Evolutionary conservation across 2,797 vertebrate species (phyloP).

Genomic region (Harpagifer antarcticus): DNA sequence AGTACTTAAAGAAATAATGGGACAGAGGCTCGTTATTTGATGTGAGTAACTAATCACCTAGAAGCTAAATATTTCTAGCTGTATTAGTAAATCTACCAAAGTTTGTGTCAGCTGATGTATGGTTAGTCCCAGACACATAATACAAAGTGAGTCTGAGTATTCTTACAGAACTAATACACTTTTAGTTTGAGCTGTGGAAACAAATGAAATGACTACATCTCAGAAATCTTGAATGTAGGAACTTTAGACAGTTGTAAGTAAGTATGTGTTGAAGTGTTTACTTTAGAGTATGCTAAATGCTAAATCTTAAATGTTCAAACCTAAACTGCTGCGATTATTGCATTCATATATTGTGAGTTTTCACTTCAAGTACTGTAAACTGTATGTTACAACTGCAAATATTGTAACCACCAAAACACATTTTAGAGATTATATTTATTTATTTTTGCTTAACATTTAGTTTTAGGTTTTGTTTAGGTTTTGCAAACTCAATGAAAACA

Average conservation of each 20-base stretch:
- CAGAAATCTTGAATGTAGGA: no score
- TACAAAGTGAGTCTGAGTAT: background rate
- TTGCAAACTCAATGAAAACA: background rate
- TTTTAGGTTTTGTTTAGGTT: background rate
- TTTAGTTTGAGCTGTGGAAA: background rate
- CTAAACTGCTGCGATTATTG: background rate
- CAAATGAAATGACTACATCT: background rate
- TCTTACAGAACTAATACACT: background rate
- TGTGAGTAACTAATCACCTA: background rate
- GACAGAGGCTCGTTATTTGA: slow-evolving; percentile 7
- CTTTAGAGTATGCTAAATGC: background rate
- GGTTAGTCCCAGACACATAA: background rate
- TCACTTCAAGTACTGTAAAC: no score
- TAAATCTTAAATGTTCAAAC: background rate
- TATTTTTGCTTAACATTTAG: background rate
- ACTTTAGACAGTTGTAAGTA: background rate
- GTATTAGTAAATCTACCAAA: background rate
- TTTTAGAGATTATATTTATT: background rate
- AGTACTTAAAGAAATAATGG: background rate
- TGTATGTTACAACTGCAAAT: background rate
- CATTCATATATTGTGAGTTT: background rate
- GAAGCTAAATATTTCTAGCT: slow-evolving; percentile 5
- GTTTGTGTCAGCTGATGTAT: background rate
- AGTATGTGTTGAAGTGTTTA: background rate
- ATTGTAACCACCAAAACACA: background rate